phyloP scores from a whole-genome alignment of 2,797 vertebrate species.

The Prionace glauca region DNA sequence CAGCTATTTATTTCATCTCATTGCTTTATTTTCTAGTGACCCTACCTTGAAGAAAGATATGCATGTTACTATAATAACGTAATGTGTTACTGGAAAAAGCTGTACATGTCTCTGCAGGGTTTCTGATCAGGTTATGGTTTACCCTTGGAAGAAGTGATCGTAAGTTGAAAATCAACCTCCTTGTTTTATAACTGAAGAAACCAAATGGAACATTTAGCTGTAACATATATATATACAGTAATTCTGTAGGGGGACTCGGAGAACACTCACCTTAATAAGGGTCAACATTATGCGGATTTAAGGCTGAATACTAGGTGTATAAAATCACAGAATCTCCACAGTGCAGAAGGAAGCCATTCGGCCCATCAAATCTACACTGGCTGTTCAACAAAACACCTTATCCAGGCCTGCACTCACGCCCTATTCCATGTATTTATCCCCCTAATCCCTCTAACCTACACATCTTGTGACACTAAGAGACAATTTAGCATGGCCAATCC shows the following conservation, averaged over 20 bases:
- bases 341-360: too few relatives aligned
- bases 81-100: not conserved
- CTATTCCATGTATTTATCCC: too few relatives aligned
- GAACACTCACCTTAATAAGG: not conserved
- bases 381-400: too few relatives aligned
- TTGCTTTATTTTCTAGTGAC: conserved; percentile 28
- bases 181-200: not conserved
- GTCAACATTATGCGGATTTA: not conserved
- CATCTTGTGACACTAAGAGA: too few relatives aligned
- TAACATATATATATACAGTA: not conserved
- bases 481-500: too few relatives aligned
- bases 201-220: not conserved
- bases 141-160: not conserved
- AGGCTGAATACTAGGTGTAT: not conserved
- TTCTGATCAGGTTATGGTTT: too few relatives aligned
- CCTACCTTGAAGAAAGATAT: not conserved
- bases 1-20: not conserved
- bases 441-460: too few relatives aligned
- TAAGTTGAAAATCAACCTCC: not conserved
- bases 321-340: too few relatives aligned
- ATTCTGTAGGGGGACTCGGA: not conserved
- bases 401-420: too few relatives aligned
- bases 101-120: not conserved
- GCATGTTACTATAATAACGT: not conserved
- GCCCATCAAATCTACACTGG: too few relatives aligned